Conservation (phyloP, 2,113 vertebrate species). For the Bagarius yarrelli region DNA sequence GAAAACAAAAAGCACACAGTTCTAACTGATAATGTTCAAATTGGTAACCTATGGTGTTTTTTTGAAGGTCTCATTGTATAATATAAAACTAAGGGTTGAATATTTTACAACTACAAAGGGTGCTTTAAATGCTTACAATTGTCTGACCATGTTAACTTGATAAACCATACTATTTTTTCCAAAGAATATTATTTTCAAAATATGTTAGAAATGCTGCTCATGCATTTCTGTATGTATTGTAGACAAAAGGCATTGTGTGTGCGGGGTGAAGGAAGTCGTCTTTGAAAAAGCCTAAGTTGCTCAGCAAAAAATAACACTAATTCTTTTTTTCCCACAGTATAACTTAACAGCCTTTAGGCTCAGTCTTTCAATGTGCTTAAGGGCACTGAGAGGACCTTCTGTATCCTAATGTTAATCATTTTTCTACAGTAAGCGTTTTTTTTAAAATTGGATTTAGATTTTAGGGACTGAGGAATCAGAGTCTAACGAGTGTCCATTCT, state of each 20-base stretch:
- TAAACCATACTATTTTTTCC: slow-evolving; percentile 63
- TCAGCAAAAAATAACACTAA: slow-evolving; percentile 44
- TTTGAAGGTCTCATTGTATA: slow-evolving; percentile 48
- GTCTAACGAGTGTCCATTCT: slow-evolving; percentile 68
- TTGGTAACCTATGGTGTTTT: slow-evolving; percentile 45
- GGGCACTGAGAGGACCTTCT: slow-evolving; percentile 47
- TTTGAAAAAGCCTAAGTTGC: slow-evolving; percentile 56
- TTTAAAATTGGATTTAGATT: slow-evolving; percentile 54
- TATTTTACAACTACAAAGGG: slow-evolving; percentile 44
- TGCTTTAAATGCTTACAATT: slow-evolving; percentile 63
- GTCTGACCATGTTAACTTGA: slow-evolving; percentile 61
- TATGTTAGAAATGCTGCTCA: slow-evolving; percentile 73
- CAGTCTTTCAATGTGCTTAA: slow-evolving; percentile 43
- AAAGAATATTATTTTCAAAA: slow-evolving; percentile 65
- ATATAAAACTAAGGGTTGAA: slow-evolving; percentile 56
- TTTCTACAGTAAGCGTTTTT: slow-evolving; percentile 25
- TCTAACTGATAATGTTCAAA: slow-evolving; percentile 57
- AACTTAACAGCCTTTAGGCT: slow-evolving; percentile 50
- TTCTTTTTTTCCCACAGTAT: slow-evolving; percentile 28
- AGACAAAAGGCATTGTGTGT: slow-evolving; percentile 65
- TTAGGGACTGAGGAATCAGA: slow-evolving; percentile 64
- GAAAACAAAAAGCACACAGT: slow-evolving; percentile 56
- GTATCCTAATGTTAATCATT: slow-evolving; percentile 29
- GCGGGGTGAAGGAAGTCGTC: slow-evolving; percentile 49
- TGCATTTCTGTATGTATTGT: slow-evolving; percentile 78